phyloP scores from a whole-genome alignment of 1,140 invertebrate species.

The Papilio helenus region DNA sequence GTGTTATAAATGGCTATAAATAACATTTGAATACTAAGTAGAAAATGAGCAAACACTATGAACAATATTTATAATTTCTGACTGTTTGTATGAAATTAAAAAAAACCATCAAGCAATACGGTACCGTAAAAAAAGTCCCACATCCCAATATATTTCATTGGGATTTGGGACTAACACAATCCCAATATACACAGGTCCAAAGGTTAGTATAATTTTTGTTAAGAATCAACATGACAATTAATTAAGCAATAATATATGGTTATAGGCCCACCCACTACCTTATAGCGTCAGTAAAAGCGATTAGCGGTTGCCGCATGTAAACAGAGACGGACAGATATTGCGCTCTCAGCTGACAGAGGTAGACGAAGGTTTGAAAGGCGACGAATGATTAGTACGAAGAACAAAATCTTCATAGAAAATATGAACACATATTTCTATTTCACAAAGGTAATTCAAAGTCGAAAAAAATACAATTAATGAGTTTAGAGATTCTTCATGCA shows the following conservation, averaged over 20 bases:
- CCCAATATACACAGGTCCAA: neutral
- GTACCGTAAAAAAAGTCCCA: neutral
- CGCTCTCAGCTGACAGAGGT: neutral
- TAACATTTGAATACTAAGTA: neutral
- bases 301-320: neutral
- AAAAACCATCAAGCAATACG: too few relatives aligned
- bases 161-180: neutral
- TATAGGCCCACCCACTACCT: constrained; percentile 19
- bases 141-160: neutral
- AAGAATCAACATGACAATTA: neutral
- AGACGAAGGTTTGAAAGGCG: neutral
- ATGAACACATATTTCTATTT: too few relatives aligned
- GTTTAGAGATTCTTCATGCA: neutral
- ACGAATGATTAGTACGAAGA: neutral
- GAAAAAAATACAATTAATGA: neutral
- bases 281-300: constrained; percentile 6
- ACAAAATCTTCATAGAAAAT: neutral
- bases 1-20: neutral
- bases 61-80: neutral
- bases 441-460: too few relatives aligned
- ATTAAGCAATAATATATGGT: constrained; percentile 22
- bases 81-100: neutral
- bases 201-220: neutral
- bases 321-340: constrained; percentile 9
- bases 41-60: neutral